A percentile compares a stretch with the other conserved stretches of the same genome.
Evolutionary conservation across 2,113 vertebrate genomes (phyloP).

Genomic region (Erythrocercus mccallii): DNA sequence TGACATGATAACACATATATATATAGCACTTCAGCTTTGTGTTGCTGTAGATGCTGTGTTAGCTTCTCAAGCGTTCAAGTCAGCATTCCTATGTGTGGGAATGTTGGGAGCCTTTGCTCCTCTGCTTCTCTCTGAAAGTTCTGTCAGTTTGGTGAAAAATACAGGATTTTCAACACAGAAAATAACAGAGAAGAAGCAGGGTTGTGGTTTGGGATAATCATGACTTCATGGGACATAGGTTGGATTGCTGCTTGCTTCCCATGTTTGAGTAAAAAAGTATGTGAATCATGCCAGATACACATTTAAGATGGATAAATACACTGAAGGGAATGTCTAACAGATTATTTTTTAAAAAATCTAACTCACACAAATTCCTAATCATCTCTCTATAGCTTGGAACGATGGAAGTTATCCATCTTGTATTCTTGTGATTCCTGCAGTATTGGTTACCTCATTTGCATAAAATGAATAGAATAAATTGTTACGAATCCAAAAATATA

Average conservation of each 20-base stretch:
- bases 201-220: background rate
- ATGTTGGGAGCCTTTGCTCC: background rate
- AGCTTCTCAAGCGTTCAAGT: background rate
- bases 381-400: constrained; percentile 1
- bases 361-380: background rate
- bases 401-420: constrained; percentile 30
- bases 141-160: background rate
- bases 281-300: background rate
- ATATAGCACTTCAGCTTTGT: background rate
- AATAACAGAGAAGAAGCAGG: background rate
- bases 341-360: background rate
- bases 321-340: background rate
- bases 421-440: constrained; percentile 46
- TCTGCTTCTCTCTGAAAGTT: background rate
- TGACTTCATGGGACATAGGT: background rate
- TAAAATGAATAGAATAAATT: constrained; percentile 77
- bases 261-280: background rate
- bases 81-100: background rate
- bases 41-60: background rate
- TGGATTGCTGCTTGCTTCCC: background rate
- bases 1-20: background rate
- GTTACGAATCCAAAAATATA: constrained; percentile 75
- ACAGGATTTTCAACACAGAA: background rate
- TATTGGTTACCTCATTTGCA: constrained; percentile 69
- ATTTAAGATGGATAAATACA: background rate